Percentiles rank a stretch among this genome's conserved stretches.
Conservation (phyloP, 1,140 invertebrate genomes). For the Hestina assimilis region DNA sequence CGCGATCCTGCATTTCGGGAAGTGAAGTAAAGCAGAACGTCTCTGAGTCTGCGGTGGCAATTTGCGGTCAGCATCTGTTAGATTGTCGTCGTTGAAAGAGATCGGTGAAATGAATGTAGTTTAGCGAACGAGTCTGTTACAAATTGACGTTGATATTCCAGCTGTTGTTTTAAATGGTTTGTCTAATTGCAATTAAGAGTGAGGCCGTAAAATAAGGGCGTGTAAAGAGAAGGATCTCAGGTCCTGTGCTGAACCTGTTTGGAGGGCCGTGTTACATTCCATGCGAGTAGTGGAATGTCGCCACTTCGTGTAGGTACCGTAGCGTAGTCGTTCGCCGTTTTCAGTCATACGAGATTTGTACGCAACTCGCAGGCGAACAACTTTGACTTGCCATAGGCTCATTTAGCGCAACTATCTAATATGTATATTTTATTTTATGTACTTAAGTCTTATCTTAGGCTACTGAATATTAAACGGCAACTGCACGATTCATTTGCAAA, state of each 20-base stretch:
- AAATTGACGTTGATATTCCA: slow-evolving; percentile 29
- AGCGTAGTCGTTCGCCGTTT: slow-evolving; percentile 61
- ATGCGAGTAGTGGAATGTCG: slow-evolving; percentile 69
- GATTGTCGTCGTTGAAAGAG: slow-evolving; percentile 59
- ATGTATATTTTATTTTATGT: slow-evolving; percentile 38
- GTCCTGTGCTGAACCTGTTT: slow-evolving; percentile 66
- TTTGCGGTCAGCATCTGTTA: slow-evolving; percentile 67
- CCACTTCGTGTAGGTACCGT: slow-evolving; percentile 67
- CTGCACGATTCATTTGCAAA: slow-evolving; percentile 4
- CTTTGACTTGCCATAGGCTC: slow-evolving; percentile 46
- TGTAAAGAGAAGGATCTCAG: slow-evolving; percentile 52
- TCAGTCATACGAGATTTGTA: slow-evolving; percentile 70
- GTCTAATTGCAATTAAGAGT: slow-evolving; percentile 24
- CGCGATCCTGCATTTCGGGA: slow-evolving; percentile 72
- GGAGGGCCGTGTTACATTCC: slow-evolving; percentile 68
- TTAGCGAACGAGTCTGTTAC: slow-evolving; percentile 50
- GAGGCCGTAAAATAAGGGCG: slow-evolving; percentile 46
- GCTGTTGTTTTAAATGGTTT: slow-evolving; percentile 38
- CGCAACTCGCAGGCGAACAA: slow-evolving; percentile 53
- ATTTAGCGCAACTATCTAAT: slow-evolving; percentile 57
- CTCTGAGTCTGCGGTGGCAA: slow-evolving; percentile 46
- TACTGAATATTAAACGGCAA: slow-evolving; percentile 36
- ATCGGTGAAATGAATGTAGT: slow-evolving; percentile 53
- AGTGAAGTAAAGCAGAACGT: slow-evolving; percentile 71
- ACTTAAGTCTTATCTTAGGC: slow-evolving; percentile 50